Percentiles rank a stretch among this genome's conserved stretches.
Conservation (phyloP, 2,888 invertebrate genomes). For the Dugesia japonica region DNA sequence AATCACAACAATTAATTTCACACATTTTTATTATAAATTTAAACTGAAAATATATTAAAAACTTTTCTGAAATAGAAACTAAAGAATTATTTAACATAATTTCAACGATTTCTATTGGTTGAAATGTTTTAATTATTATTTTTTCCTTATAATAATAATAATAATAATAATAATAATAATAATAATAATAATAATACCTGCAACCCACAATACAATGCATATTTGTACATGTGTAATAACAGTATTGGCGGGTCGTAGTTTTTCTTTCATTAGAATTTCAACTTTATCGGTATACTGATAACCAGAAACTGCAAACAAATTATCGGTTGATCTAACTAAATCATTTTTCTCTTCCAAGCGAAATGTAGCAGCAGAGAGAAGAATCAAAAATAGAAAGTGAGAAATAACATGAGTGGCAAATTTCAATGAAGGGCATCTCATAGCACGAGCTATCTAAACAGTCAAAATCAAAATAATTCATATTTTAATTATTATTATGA, state of each 20-base stretch:
- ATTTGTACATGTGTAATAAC: conserved; percentile 47
- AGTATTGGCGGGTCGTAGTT: conserved; percentile 44
- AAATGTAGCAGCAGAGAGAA: conserved; percentile 58
- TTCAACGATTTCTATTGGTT: too few species aligned
- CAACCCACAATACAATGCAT: conserved; percentile 47
- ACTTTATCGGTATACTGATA: conserved; percentile 39
- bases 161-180: not conserved
- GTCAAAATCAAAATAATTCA: not conserved
- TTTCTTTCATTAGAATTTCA: conserved; percentile 42
- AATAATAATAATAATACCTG: conserved; percentile 39
- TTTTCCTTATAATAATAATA: not conserved
- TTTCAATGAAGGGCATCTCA: conserved; percentile 57
- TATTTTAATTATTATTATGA: too few species aligned
- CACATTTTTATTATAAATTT: too few species aligned
- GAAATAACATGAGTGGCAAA: conserved; percentile 58
- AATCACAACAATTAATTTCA: too few species aligned
- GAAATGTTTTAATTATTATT: not conserved
- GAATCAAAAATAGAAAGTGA: conserved; percentile 56
- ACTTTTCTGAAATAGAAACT: too few species aligned
- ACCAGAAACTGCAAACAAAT: conserved; percentile 7
- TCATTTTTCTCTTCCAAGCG: conserved; percentile 42
- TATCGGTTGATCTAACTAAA: conserved; percentile 28
- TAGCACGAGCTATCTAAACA: conserved; percentile 44
- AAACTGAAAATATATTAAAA: not conserved
- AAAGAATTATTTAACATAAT: too few species aligned